Conservation (phyloP, 1,140 invertebrate genomes). For the Drosophila ficusphila region DNA sequence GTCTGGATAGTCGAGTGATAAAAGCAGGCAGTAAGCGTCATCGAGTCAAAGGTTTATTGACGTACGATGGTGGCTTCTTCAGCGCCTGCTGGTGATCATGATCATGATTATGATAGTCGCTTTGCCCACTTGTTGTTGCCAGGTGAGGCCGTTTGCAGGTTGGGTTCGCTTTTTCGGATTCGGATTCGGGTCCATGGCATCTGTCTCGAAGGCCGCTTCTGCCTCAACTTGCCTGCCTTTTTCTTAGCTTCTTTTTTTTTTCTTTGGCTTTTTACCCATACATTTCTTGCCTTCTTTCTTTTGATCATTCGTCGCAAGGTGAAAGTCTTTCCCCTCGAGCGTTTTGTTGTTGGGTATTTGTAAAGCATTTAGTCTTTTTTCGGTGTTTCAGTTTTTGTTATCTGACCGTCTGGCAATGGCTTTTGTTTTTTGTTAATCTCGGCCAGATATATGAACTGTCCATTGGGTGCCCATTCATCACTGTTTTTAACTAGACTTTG, state of each 20-base stretch:
- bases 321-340: conserved; percentile 81
- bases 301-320: conserved; percentile 64
- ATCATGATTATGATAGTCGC: conserved; percentile 36
- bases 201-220: conserved; percentile 69
- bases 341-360: conserved; percentile 73
- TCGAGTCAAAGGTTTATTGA: conserved; percentile 79
- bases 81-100: conserved; percentile 18
- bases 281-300: conserved; percentile 44
- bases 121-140: conserved; percentile 68
- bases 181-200: conserved; percentile 63
- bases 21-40: conserved; percentile 57
- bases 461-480: conserved; percentile 39
- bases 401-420: conserved; percentile 35
- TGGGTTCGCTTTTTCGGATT: conserved; percentile 23
- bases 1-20: conserved; percentile 50
- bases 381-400: conserved; percentile 64
- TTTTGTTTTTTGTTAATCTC: conserved; percentile 65
- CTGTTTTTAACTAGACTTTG: background rate
- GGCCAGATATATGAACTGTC: conserved; percentile 37
- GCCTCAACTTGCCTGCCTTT: conserved; percentile 28
- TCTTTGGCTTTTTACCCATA: conserved; percentile 31
- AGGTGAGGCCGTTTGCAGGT: conserved; percentile 41
- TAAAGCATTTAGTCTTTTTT: conserved; percentile 75
- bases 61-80: conserved; percentile 47
- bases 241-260: conserved; percentile 9